Evolutionary conservation across 1,140 invertebrate species (phyloP), one percentile per base, ranked within the genome.

Genomic region (Brachionus rubens): DNA sequence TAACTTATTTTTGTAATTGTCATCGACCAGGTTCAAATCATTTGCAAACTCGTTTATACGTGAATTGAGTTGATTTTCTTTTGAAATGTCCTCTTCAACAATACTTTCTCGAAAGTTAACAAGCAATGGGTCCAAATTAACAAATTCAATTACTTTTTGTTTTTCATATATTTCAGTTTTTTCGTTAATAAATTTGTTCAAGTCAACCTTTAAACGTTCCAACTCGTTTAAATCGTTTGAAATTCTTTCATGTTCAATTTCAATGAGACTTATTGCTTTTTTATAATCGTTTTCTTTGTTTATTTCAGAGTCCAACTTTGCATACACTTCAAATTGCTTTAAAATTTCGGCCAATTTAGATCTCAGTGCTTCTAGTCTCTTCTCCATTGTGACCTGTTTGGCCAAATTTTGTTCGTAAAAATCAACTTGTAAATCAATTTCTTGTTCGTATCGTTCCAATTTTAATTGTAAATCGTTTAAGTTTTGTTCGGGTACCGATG

Each of bases 21-120:
- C 59, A 3, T 65, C 59, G 19, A 43, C 59, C n/a, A 65, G 24
- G 24, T 43, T 28, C 3, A 65, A 24, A 46, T 65, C 59, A 46
- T 3, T 65, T 21, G 30, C 0, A 65, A 65, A 65, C 10, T 65
- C 19, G 3, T 46, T 65, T 5, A 65, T 65, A 43, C 9, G 10
- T 16, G 9, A 5, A 14, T 65, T 65, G 1, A 65, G 9, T 2
- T 65, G 36, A 43, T 65, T 65, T 41, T 65, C 59, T 65, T n/a
- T 65, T 19, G 3, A 14, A 1, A 46, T 0, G 9, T 65, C 19
- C 12, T 43, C 19, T 9, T 41, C 7, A 2, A 24, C 19, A 24
- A 65, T 21, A 10, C 3, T 6, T 14, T 43, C 19, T 14, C 1
- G 9, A 65, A 65, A 65, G n/a, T 43, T 26, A 3, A 21, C 16